Percentiles rank a stretch among this genome's conserved stretches.
phyloP scores from a whole-genome alignment of 1,140 invertebrate genomes.

The Melipona quadrifasciata region DNA sequence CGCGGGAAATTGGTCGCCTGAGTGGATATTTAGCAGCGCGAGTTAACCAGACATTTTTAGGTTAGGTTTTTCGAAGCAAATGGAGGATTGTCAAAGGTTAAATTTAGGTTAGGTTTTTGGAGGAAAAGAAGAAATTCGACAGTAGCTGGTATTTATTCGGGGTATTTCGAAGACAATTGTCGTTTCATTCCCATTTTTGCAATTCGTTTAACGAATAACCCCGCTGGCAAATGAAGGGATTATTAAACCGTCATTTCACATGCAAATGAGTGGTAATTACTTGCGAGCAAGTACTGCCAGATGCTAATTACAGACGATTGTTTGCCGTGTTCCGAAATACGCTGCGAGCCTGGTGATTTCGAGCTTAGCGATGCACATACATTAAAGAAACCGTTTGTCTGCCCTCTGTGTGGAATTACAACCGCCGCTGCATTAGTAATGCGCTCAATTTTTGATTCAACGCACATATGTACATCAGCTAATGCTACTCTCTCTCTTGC shows the following conservation, averaged over 20 bases:
- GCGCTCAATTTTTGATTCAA: neutral
- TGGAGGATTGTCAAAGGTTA: too few relatives aligned
- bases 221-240: neutral
- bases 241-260: neutral
- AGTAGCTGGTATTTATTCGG: neutral
- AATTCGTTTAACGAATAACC: too few relatives aligned
- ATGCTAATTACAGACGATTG: slow-evolving; percentile 13
- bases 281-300: neutral
- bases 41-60: slow-evolving; percentile 7
- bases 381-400: neutral
- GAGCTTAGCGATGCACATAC: neutral
- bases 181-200: neutral
- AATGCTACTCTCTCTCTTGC: neutral
- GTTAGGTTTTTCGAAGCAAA: neutral
- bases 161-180: too few relatives aligned
- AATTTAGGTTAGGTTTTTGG: too few relatives aligned
- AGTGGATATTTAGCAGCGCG: neutral
- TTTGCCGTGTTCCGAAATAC: slow-evolving; percentile 12
- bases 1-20: slow-evolving; percentile 15
- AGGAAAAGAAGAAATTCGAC: neutral
- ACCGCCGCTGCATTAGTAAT: neutral
- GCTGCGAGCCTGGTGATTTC: neutral
- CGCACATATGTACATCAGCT: neutral
- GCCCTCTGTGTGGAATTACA: neutral
- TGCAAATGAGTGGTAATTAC: slow-evolving; percentile 4